Evolutionary conservation across 2,888 invertebrate genomes (phyloP), one percentile per base, ranked within the genome.

Genomic region (Hirtodrosophila duncani): DNA sequence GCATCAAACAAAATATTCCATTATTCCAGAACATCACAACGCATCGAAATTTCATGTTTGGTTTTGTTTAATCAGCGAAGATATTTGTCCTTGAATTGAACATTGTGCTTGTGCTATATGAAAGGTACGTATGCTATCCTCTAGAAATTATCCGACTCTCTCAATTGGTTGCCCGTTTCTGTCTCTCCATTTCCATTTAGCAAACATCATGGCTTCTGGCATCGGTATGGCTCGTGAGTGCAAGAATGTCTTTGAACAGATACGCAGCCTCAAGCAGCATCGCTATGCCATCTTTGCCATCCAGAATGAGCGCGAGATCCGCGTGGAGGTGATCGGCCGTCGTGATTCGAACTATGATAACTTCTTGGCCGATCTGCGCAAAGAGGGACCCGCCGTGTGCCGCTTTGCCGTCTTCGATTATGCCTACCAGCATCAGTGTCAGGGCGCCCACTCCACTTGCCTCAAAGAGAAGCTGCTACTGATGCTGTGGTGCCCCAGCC

Each of bases 381-480:
- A 27, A 0, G 43, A 41, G 0, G 77, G 77, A 0, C 26, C 43
- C 0, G 24, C 36, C 1, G 45, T 68, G 17, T 69, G 69, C 23
- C 69, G 69, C 9, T 69, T 55, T 34, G 69, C 57, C 0, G 41
- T 77, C n/a, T 77, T 39, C 10, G 69, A 69, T 1, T 69, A 72
- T 38, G 41, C 44, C 0, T 64, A 64, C 3, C 21, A 52, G 4
- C 61, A 64, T 17, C 66, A 61, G 17, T 55, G 53, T 23, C 56
- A 55, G 36, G 69, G 61, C 6, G 17, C 61, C n/a, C 23, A 16
- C 2, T 24, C 44, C 11, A 34, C 39, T 0, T 63, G 50, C 31
- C 14, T 63, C 8, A 60, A 61, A 51, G 61, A 77, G 37, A 72
- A 72, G 26, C 51, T 69, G 1, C 58, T 69, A 8, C 13, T 69